These are phyloP conservation scores for Exephanes ischioxanthus DNA, from an alignment of 2,888 invertebrate genomes.

Conservation along the genomic window DNA sequence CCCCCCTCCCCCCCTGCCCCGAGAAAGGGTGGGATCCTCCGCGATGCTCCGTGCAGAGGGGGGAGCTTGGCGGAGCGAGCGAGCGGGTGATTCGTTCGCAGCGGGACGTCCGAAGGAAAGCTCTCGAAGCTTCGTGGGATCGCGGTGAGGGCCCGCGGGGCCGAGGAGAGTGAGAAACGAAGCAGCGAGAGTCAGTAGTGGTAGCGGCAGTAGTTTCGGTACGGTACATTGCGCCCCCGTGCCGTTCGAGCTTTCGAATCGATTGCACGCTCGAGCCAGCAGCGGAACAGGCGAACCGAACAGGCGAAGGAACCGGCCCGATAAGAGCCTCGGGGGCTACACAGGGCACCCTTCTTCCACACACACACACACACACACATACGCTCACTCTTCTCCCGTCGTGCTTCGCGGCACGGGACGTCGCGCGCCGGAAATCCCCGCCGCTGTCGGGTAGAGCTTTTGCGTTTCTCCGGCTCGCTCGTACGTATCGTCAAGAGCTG, in stretches of 20 bases:
- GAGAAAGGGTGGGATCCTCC: background rate
- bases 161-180: slow-evolving; percentile 56
- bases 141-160: slow-evolving; percentile 53
- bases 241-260: slow-evolving; percentile 66
- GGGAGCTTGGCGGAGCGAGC: background rate
- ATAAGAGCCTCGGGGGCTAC: slow-evolving; percentile 61
- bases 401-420: slow-evolving; percentile 35
- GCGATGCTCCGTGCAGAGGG: slow-evolving; percentile 5
- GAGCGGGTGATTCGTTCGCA: slow-evolving; percentile 49
- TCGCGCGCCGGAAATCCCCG: slow-evolving; percentile 48
- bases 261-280: slow-evolving; percentile 69
- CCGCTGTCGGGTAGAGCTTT: slow-evolving; percentile 40
- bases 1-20: background rate
- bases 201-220: slow-evolving; percentile 56
- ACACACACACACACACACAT: background rate
- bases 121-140: slow-evolving; percentile 45
- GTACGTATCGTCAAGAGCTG: slow-evolving; percentile 5
- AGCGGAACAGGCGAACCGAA: slow-evolving; percentile 67
- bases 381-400: background rate
- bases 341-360: slow-evolving; percentile 1
- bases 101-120: slow-evolving; percentile 45
- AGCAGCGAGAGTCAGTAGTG: slow-evolving; percentile 32
- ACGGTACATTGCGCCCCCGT: slow-evolving; percentile 64
- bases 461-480: slow-evolving; percentile 27
- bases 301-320: slow-evolving; percentile 62